Evolutionary conservation across 2,797 vertebrate genomes (phyloP), one percentile per base, ranked within the genome.

Genomic region (Tokudaia muenninki): DNA sequence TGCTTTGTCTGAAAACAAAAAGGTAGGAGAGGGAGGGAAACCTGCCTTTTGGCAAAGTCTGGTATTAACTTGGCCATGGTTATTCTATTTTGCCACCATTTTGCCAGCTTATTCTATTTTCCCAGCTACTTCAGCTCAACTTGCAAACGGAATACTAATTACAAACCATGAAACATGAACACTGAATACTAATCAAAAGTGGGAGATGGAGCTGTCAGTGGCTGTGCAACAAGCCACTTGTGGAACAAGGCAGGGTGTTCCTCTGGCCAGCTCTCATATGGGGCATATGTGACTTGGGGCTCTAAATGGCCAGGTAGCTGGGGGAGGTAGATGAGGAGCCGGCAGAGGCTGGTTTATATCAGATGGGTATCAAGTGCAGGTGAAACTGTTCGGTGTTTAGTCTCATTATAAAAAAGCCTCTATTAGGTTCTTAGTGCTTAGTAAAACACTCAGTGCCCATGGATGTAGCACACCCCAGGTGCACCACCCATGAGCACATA

Each of bases 191-290:
- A 91, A 90, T 67, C 61, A 59, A 90, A 89, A 59, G 52, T 83
- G 90, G 82, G 95, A 96, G 89, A 93, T 91, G 41, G 89, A 90
- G 82, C 12, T 84, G 91, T 81, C 4, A 50, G 89, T 83, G 87
- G 91, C 82, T 1, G 2, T 74, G 75, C 74, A 81, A 41, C 41
- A 41, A 41, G 41, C 41, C 41, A 41, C 41, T 41, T 41, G 41
- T 41, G 41, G 41, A 87, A 81, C 90, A 94, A 87, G 63, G 95
- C 97, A 91, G 52, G 52, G 12, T 52, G 12, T 91, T 90, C 91
- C 92, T 92, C 78, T 41, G 50, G 95, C 78, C 96, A 92, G 59
- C 86, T 78, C 83, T 63, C 7, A 0, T 90, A 89, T 91, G 95
- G 89, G 31, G 67, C 0, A 0, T 84, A 95, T 44, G 2, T 41